Evolutionary conservation across 2,797 vertebrate species (phyloP), one percentile per base, ranked within the genome.

Genomic region (Sylvilagus floridanus): DNA sequence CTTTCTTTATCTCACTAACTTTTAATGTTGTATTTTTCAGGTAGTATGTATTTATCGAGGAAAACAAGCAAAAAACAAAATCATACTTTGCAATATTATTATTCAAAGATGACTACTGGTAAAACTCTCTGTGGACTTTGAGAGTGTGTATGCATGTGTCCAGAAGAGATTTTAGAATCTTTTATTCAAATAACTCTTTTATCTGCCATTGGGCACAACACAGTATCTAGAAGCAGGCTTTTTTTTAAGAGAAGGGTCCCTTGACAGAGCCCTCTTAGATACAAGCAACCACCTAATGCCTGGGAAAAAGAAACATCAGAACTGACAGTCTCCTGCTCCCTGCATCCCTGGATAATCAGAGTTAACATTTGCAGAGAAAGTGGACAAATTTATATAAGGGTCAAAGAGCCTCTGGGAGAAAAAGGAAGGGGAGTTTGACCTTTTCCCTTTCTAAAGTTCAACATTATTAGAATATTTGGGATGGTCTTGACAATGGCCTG

Each of bases 1-100:
- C 54, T 84, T 63, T 82, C 16, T 89, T 69, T 84, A 73, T 93
- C 78, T 69, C 87, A 91, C 47, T 79, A 93, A 84, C 28, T 69
- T 77, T 88, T 76, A 81, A 79, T 37, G 79, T 88, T 65, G 90
- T 87, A n/a, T 52, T 88, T 30, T 65, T 75, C 32, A 79, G 76
- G 32, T 76, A 72, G 60, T 24, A 75, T 85, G 14, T 26, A 26
- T 66, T 66, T 95, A 69, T 37, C 72, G 6, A 85, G n/a, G 24
- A 87, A 88, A 92, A 77, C 72, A 79, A 65, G 17, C 79, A 76
- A 83, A 78, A 88, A 54, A 86, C 66, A 35, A 79, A 75, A 26
- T 75, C 28, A 69, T 16, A 63, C 4, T 63, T 96, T 77, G 7
- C 14, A 66, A 73, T 60, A 65, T 65, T 84, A 85, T 82, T 24